Base-by-base conservation (phyloP, 2,113 vertebrate genomes). In the Rhinolophus ferrumequinum region DNA sequence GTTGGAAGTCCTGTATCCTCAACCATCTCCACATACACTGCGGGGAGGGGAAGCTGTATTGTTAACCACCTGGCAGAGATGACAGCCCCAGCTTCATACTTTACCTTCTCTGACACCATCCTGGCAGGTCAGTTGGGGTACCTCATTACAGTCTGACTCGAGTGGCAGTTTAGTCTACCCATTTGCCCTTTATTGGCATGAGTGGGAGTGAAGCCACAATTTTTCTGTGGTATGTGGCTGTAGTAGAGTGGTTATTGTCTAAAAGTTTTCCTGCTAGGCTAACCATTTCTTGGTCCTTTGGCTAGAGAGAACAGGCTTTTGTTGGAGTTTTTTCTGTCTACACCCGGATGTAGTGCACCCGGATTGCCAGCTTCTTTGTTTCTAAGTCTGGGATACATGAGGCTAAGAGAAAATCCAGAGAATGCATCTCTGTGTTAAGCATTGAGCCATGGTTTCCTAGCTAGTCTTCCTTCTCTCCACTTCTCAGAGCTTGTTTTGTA, bases 201-300 rank as follows among this genome's bases (percentile, higher is more conserved):
- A 41, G 11, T 50, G 41, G 22, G 4, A n/a, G 10, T 12, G 15
- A 2, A 21, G 12, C 4, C n/a, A 52, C 9, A 4, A 0, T 44
- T 24, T 35, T 64, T 30, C 13, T 18, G 11, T 26, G 15, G 16
- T 33, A 12, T 86, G 60, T 44, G 28, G 15, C 50, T 88, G 4
- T 69, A 60, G 41, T 30, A 54, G 72, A 54, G 28, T 1, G 12
- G 1, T 56, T 88, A 44, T 0, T 56, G 1, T 81, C 44, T 35
- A 9, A 38, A 60, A 33, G 13, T 22, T 26, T 73, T 92, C 30
- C 70, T 81, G 13, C 4, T 38, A 33, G 6, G 3, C 3, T 82
- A 2, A 3, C 33, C 8, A 62, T 92, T 88, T 81, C 30, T 54
- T 76, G 60, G 5, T 54, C 11, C 44, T 88, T 50, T 66, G n/a